Percentiles rank a stretch among this genome's conserved stretches.
Evolutionary conservation across 2,113 vertebrate species (phyloP).

Genomic region (Crotophaga sulcirostris): DNA sequence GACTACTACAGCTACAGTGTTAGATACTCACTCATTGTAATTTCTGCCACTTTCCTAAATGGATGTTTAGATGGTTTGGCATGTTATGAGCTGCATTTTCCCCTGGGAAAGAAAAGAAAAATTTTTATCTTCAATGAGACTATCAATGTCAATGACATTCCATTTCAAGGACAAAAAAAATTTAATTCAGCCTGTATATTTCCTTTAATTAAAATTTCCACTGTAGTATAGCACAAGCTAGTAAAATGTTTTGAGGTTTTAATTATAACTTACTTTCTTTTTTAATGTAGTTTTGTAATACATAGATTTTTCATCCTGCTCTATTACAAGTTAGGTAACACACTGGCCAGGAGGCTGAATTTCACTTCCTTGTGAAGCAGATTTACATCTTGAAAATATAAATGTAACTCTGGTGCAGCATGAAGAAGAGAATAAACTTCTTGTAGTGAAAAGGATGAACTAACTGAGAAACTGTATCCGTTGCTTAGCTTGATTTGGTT

Average conservation of each 20-base stretch:
- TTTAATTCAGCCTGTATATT: neutral
- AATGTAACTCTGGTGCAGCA: neutral
- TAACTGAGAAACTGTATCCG: neutral
- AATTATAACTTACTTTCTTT: neutral
- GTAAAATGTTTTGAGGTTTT: neutral
- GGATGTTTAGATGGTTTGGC: neutral
- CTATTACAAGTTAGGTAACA: fast-evolving
- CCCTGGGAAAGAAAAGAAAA: neutral
- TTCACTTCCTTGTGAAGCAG: neutral
- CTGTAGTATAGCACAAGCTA: neutral
- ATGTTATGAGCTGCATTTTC: neutral
- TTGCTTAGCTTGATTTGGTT: neutral
- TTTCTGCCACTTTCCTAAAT: neutral
- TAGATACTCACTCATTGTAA: neutral
- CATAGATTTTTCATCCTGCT: too few species aligned
- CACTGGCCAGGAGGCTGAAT: neutral
- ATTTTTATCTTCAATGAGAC: neutral
- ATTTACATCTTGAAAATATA: neutral
- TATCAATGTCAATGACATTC: neutral
- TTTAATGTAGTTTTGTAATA: neutral
- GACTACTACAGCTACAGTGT: neutral
- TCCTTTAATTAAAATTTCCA: neutral
- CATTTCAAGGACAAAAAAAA: neutral
- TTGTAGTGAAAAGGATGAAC: neutral
- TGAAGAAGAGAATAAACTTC: neutral